phyloP scores from a whole-genome alignment of 2,888 invertebrate genomes.

The Elgonia sp. region DNA sequence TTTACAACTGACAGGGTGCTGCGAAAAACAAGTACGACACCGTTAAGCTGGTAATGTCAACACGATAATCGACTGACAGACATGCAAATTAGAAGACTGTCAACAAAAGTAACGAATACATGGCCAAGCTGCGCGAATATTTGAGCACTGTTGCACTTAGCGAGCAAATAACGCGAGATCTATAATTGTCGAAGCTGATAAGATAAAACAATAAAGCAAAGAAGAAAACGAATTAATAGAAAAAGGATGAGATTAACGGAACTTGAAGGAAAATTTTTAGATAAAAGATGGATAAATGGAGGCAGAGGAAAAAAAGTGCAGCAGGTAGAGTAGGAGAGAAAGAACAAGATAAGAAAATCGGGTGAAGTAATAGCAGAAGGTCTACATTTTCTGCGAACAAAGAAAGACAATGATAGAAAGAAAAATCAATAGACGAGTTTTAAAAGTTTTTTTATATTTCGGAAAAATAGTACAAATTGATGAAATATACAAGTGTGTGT shows the following conservation, averaged over 20 bases:
- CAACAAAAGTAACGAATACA: conserved; percentile 25
- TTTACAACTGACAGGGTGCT: conserved; percentile 41
- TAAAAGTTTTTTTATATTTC: conserved; percentile 41
- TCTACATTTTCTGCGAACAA: conserved; percentile 36
- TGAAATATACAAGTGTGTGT: conserved; percentile 28
- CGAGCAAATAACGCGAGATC: conserved; percentile 4
- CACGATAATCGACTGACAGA: conserved; percentile 54
- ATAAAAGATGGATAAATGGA: conserved; percentile 52
- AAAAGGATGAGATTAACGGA: conserved; percentile 29
- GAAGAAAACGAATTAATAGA: conserved; percentile 26
- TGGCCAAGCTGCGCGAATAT: conserved; percentile 2
- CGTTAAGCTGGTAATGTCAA: conserved; percentile 46
- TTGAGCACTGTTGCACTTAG: not conserved
- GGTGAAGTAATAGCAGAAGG: conserved; percentile 49
- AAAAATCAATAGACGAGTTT: conserved; percentile 55
- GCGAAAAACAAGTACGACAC: conserved; percentile 27
- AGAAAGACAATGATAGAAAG: conserved; percentile 24
- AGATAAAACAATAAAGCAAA: conserved; percentile 24
- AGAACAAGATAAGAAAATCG: conserved; percentile 51
- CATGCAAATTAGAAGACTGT: conserved; percentile 44
- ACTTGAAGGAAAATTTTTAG: conserved; percentile 31
- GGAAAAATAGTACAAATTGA: conserved; percentile 42
- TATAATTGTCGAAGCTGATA: conserved; percentile 32
- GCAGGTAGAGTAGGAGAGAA: not conserved
- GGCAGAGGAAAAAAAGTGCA: conserved; percentile 21